Evolutionary conservation across 2,113 vertebrate species (phyloP).

Genomic region (Stictonetta naevosa): DNA sequence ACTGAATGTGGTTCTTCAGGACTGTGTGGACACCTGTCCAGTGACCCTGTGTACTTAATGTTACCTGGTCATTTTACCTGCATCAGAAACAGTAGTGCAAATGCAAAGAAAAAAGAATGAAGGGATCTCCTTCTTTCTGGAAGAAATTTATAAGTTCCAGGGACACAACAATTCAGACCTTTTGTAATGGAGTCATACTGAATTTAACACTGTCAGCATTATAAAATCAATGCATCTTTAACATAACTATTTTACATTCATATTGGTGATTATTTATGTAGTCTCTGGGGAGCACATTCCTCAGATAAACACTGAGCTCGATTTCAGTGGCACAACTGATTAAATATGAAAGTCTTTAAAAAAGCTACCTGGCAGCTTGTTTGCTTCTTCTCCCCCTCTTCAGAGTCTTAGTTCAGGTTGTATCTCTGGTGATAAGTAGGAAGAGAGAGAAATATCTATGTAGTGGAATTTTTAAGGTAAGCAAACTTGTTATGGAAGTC

Average conservation of each 20-base stretch:
- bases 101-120: rapidly evolving
- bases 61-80: neutral
- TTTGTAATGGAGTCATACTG: neutral
- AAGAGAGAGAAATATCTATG: neutral
- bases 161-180: neutral
- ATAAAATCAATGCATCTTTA: neutral
- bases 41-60: rapidly evolving
- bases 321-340: neutral
- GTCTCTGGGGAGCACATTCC: neutral
- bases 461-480: neutral
- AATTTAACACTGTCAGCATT: neutral
- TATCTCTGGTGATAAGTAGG: neutral
- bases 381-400: neutral
- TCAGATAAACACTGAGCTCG: neutral
- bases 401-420: neutral
- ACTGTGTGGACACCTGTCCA: neutral
- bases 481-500: neutral
- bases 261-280: neutral
- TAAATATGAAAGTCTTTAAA: neutral
- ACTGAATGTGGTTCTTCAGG: neutral
- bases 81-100: neutral
- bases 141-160: neutral
- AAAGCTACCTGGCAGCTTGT: neutral
- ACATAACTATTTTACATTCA: neutral
- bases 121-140: neutral